Evolutionary conservation across 1,140 invertebrate species (phyloP), one percentile per base, ranked within the genome.

Genomic region (Drosophila gunungcola): DNA sequence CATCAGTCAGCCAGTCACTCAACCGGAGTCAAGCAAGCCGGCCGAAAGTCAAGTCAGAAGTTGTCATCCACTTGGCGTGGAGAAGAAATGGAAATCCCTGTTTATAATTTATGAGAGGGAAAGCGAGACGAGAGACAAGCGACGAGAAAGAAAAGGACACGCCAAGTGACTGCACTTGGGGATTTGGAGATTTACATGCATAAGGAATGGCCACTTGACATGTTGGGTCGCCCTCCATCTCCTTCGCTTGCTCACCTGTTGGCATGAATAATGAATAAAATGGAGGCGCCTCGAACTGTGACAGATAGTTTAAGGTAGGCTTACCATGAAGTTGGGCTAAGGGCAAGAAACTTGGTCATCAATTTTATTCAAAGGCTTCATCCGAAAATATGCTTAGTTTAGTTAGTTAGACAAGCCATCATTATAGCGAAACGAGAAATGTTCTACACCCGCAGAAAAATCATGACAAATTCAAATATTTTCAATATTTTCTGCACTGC

Each of bases 141-240:
- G 11, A 34, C 10, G 2, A 13, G 21, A 25, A 3, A 4, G 27
- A 51, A 25, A 49, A 43, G 27, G 11, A 29, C 21, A 36, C 25
- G 45, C 29, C 49, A 57, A 64, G 34, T 52, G 62, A 64, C 57
- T 80, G 81, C 77, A 73, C 67, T 84, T 61, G 62, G 46, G 43
- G 73, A 75, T 65, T 73, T 55, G 12, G 29, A 68, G 83, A 86
- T 88, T 86, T 73, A 67, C 78, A 88, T 88, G 65, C 74, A 88
- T 82, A 88, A 82, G 39, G 41, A 68, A 88, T 75, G 70, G 39
- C 46, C 43, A 58, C 61, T 78, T 77, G 45, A 34, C 25, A 41
- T 48, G 25, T 53, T 16, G 12, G 16, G 12, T 21, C 9, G 11
- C 3, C n/a, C 16, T 21, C 16, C 16, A 21, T 21, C 16, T 21